Conservation (phyloP, 2,113 vertebrate species). For the Mirounga angustirostris region DNA sequence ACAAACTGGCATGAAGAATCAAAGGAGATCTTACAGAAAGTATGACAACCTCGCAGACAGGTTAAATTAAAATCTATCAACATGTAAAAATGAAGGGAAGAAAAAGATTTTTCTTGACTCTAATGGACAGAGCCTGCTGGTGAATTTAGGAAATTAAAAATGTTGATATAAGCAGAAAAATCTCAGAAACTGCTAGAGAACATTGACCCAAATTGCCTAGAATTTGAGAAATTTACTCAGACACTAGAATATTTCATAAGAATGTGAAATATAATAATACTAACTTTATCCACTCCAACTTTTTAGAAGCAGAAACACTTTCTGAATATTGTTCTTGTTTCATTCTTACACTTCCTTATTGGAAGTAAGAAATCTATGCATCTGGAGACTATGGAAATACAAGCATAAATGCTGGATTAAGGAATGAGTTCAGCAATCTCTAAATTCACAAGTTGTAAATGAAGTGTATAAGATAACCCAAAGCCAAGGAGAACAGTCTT, state of each 20-base stretch:
- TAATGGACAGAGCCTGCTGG: neutral
- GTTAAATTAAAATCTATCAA: slow-evolving; percentile 74
- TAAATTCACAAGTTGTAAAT: slow-evolving; percentile 8
- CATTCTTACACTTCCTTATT: neutral
- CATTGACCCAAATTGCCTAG: slow-evolving; percentile 62
- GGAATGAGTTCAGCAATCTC: neutral
- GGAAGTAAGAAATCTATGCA: neutral
- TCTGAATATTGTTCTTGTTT: slow-evolving; percentile 28
- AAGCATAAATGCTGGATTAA: neutral
- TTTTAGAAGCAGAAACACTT: neutral
- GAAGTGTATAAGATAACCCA: neutral
- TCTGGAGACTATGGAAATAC: slow-evolving; percentile 2
- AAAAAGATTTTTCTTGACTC: slow-evolving; percentile 55
- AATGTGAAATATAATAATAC: slow-evolving; percentile 1
- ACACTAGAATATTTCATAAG: slow-evolving; percentile 14
- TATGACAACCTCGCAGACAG: slow-evolving; percentile 61
- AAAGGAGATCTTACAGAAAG: slow-evolving; percentile 61
- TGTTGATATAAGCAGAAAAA: slow-evolving; percentile 72
- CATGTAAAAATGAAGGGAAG: slow-evolving; percentile 49
- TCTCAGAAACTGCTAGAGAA: slow-evolving; percentile 47
- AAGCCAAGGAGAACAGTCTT: neutral
- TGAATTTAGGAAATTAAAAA: slow-evolving; percentile 59
- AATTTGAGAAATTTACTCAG: slow-evolving; percentile 41
- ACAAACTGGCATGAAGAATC: slow-evolving; percentile 75
- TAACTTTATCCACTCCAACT: neutral